These are phyloP conservation scores for Apeira syringaria DNA, from an alignment of 2,888 invertebrate species.

Conservation along the genomic window DNA sequence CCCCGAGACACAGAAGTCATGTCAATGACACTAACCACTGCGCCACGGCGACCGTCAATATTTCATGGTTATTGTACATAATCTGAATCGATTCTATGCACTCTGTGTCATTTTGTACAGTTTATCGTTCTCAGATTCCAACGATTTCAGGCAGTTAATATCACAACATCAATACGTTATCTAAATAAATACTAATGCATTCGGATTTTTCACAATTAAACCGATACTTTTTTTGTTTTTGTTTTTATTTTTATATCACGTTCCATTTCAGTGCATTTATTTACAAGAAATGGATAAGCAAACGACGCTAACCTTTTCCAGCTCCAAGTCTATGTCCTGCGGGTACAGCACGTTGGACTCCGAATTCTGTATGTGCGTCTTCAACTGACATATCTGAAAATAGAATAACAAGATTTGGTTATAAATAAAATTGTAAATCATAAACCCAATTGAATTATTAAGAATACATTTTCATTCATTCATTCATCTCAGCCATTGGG, in stretches of 20 bases:
- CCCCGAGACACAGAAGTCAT: no score
- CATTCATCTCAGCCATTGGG: no score
- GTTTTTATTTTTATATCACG: neutral
- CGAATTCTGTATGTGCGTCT: slow-evolving; percentile 77
- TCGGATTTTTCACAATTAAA: no score
- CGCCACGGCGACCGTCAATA: no score
- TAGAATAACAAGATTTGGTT: slow-evolving; percentile 5
- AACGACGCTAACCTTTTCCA: slow-evolving; percentile 69
- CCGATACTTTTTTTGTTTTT: neutral
- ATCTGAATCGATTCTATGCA: no score
- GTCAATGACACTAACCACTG: no score
- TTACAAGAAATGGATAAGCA: neutral
- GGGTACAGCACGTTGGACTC: slow-evolving; percentile 78
- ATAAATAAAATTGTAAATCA: no score
- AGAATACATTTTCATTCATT: no score
- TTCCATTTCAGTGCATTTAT: neutral
- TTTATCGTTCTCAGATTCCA: no score
- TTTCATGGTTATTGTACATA: no score
- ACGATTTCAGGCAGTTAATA: slow-evolving; percentile 16
- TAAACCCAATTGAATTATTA: no score
- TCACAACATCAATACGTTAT: slow-evolving; percentile 25
- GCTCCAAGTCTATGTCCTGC: slow-evolving; percentile 78
- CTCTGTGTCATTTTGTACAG: slow-evolving; percentile 1
- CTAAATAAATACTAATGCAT: no score
- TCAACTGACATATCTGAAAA: slow-evolving; percentile 75